Evolutionary conservation across 2,797 vertebrate species (phyloP).

Genomic region (Pseudopleuronectes americanus): DNA sequence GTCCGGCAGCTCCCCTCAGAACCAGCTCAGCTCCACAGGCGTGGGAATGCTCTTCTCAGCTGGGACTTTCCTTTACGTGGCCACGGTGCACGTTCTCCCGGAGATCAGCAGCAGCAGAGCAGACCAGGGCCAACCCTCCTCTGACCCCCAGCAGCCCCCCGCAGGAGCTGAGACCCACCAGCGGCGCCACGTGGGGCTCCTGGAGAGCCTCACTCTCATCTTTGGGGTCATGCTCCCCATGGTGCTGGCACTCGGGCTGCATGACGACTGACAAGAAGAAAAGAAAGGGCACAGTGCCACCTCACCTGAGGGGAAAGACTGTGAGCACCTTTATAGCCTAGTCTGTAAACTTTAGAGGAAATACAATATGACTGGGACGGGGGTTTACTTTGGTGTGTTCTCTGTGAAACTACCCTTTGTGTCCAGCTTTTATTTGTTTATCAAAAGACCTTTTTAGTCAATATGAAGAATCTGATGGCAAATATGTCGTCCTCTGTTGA

Average conservation of each 20-base stretch:
- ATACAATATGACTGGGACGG: not conserved
- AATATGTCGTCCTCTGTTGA: constrained; percentile 2
- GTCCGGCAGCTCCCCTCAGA: constrained; percentile 70
- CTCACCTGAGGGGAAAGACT: not conserved
- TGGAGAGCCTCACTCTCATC: constrained; percentile 82
- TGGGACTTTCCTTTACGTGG: constrained; percentile 84
- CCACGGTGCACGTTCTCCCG: constrained; percentile 80
- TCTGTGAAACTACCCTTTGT: constrained; percentile 5
- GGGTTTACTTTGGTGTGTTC: not conserved
- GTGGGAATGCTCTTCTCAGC: constrained; percentile 85
- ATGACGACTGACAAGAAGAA: constrained; percentile 65
- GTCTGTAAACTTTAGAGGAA: not conserved
- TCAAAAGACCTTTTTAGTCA: not conserved
- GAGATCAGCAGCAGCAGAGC: constrained; percentile 76
- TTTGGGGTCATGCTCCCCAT: constrained; percentile 78
- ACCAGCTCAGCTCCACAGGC: constrained; percentile 75
- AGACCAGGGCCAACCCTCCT: constrained; percentile 5
- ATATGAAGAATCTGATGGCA: constrained; percentile 13
- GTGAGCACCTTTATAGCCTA: not conserved
- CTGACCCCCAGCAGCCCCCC: constrained; percentile 51
- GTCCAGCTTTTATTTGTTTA: not conserved
- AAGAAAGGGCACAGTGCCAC: not conserved
- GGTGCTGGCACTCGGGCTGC: constrained; percentile 77
- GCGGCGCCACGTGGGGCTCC: constrained; percentile 65
- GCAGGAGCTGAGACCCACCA: constrained; percentile 27